phyloP scores from a whole-genome alignment of 2,113 vertebrate species.

The Rallus limicola region DNA sequence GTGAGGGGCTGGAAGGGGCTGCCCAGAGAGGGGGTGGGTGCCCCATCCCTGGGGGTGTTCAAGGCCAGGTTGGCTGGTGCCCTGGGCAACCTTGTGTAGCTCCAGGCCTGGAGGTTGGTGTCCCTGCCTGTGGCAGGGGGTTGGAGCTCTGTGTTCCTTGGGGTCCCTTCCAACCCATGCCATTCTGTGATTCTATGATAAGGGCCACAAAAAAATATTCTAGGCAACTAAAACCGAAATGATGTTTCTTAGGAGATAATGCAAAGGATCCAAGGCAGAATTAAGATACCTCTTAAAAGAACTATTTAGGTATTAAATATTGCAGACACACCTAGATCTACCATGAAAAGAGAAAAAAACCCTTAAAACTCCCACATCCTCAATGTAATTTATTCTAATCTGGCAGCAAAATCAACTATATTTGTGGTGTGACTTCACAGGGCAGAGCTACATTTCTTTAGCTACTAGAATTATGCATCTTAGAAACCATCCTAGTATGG shows the following conservation, averaged over 20 bases:
- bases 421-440: neutral
- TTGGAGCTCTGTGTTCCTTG: too few relatives aligned
- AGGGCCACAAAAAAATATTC: neutral
- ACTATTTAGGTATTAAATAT: neutral
- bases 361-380: neutral
- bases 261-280: neutral
- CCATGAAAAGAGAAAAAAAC: neutral
- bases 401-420: neutral
- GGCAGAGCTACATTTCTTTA: neutral
- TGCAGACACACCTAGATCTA: neutral
- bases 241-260: neutral
- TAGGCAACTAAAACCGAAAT: neutral
- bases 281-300: neutral
- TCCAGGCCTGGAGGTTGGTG: too few relatives aligned
- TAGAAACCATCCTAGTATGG: neutral
- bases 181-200: too few relatives aligned
- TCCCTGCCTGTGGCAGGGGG: too few relatives aligned
- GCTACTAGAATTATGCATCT: neutral
- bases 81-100: too few relatives aligned
- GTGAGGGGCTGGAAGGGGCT: too few relatives aligned
- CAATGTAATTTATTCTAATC: neutral
- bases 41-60: too few relatives aligned
- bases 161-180: too few relatives aligned
- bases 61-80: too few relatives aligned
- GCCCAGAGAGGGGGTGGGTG: too few relatives aligned